A percentile compares a stretch with the other conserved stretches of the same genome.
Evolutionary conservation across 2,113 vertebrate species (phyloP).

Genomic region (Orycteropus afer): DNA sequence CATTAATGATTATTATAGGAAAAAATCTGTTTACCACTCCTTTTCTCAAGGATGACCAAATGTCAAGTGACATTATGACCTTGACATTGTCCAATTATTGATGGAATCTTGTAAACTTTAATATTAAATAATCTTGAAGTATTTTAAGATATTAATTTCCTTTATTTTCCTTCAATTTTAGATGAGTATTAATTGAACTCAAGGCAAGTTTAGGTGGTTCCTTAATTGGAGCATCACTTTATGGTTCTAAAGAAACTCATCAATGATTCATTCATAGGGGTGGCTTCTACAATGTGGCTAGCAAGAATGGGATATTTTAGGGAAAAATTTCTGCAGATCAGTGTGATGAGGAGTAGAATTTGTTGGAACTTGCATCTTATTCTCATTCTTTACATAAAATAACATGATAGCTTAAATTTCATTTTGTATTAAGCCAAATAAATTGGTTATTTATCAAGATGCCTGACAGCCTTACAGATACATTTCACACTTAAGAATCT

Average conservation of each 20-base stretch:
- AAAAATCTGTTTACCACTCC: neutral
- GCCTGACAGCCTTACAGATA: neutral
- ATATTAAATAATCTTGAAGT: neutral
- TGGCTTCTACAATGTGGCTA: neutral
- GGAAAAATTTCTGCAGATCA: neutral
- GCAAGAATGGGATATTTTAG: neutral
- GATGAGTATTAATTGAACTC: neutral
- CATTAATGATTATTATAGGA: neutral
- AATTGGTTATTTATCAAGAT: neutral
- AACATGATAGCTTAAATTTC: neutral
- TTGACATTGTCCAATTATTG: neutral
- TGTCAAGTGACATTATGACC: neutral
- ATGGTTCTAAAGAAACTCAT: neutral
- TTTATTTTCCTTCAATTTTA: neutral
- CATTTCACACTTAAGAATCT: neutral
- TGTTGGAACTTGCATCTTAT: neutral
- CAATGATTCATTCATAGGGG: neutral
- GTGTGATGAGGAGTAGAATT: neutral
- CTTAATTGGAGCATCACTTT: neutral
- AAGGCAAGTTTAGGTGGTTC: neutral
- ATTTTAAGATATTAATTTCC: neutral
- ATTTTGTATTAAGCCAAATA: neutral
- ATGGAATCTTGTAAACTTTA: neutral
- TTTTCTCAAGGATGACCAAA: neutral
- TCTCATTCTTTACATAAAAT: neutral